phyloP scores from a whole-genome alignment of 2,888 invertebrate genomes.

The Dicyrtomina minuta region DNA sequence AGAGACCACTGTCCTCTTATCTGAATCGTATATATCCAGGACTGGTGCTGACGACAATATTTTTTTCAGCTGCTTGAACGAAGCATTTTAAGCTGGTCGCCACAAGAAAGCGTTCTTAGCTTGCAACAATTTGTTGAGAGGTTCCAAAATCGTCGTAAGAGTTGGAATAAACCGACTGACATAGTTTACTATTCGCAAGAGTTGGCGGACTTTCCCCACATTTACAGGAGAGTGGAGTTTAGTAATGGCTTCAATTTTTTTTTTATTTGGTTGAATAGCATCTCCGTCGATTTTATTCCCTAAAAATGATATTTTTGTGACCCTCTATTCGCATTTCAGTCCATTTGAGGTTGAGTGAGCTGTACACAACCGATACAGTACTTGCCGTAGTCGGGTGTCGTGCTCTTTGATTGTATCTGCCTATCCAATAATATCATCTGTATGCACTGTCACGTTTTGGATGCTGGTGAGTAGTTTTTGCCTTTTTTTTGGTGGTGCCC shows the following conservation, averaged over 20 bases:
- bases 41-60: conserved; percentile 53
- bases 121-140: conserved; percentile 54
- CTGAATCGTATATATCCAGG: conserved; percentile 54
- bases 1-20: conserved; percentile 41
- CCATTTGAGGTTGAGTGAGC: conserved; percentile 9
- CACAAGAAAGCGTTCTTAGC: conserved; percentile 53
- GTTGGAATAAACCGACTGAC: conserved; percentile 55
- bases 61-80: conserved; percentile 54
- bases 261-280: conserved; percentile 54
- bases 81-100: conserved; percentile 45
- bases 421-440: conserved; percentile 17
- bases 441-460: conserved; percentile 34
- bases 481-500: no score
- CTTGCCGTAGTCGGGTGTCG: conserved; percentile 16
- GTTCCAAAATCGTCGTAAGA: conserved; percentile 52
- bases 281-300: conserved; percentile 48
- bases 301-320: conserved; percentile 48
- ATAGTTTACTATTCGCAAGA: conserved; percentile 55
- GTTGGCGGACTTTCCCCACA: conserved; percentile 50
- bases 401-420: conserved; percentile 17
- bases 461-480: conserved; percentile 25
- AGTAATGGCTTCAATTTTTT: conserved; percentile 55
- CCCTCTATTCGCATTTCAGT: conserved; percentile 54
- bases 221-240: conserved; percentile 51
- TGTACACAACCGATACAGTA: conserved; percentile 1